Percentiles rank a stretch among this genome's conserved stretches.
Evolutionary conservation across 2,797 vertebrate genomes (phyloP).

Genomic region (Phoeniculus purpureus): DNA sequence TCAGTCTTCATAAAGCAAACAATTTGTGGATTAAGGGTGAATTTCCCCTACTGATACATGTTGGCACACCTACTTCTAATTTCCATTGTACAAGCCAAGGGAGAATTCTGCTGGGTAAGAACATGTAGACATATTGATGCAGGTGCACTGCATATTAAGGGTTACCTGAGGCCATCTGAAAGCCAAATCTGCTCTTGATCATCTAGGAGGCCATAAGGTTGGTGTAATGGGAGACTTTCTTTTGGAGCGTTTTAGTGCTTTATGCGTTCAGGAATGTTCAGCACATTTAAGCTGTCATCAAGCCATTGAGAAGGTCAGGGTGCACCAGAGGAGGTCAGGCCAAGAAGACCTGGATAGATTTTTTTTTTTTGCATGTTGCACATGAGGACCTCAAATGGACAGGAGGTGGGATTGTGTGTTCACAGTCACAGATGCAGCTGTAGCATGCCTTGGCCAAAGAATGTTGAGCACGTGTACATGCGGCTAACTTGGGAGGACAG

Average conservation of each 20-base stretch:
- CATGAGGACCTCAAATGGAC: background rate
- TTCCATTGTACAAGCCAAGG: slow-evolving; percentile 33
- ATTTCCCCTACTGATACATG: slow-evolving; percentile 16
- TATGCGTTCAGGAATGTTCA: background rate
- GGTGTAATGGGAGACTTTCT: background rate
- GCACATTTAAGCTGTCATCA: rapidly evolving
- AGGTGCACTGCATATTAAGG: slow-evolving; percentile 19
- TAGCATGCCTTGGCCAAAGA: background rate
- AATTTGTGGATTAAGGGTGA: slow-evolving; percentile 55
- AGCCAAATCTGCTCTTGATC: background rate
- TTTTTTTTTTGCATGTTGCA: background rate
- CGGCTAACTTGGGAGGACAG: background rate
- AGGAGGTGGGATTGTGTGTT: background rate
- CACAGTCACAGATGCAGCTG: background rate
- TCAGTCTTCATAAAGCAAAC: slow-evolving; percentile 41
- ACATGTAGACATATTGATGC: slow-evolving; percentile 20
- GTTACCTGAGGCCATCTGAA: slow-evolving; percentile 5
- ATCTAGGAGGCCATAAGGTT: background rate
- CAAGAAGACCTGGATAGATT: background rate
- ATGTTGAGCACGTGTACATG: background rate
- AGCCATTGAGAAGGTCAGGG: background rate
- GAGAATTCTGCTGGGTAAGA: slow-evolving; percentile 16
- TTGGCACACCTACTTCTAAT: slow-evolving; percentile 38
- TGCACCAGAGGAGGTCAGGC: background rate
- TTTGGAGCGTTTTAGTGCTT: background rate